Evolutionary conservation across 1,140 invertebrate genomes (phyloP), one percentile per base, ranked within the genome.

Genomic region (Papilio glaucus): DNA sequence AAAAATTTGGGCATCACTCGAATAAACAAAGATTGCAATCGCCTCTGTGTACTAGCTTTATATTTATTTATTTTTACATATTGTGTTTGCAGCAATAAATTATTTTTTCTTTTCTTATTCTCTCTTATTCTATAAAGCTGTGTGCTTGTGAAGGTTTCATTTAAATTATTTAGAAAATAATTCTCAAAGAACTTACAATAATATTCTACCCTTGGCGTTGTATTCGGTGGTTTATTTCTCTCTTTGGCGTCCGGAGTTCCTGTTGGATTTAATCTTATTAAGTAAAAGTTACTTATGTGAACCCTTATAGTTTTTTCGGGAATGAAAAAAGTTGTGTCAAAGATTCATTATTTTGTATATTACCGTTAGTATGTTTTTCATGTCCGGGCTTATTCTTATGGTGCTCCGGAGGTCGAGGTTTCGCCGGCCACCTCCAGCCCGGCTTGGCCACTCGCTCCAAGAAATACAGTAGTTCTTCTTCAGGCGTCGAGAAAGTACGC

Each of bases 381-480:
- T 92, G 90, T 13, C 83, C 85, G 13, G 63, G 78, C 33, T 92
- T 92, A 42, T 89, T 91, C 74, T 91, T 92, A 68, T 93, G 91
- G 75, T 94, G 93, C 77, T 94, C 94, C 21, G 94, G 94, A 39
- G 94, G 94, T 45, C 93, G 93, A 26, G 94, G 94, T 93, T 95
- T 96, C 77, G 94, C 93, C 72, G 95, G 94, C 96, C 96, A 97
- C 69, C 95, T 95, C 96, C 96, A 97, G 69, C 95, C 95, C 39
- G 96, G 95, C 80, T 95, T 94, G 74, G 95, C 95, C 79, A 97
- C 96, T 81, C 95, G 94, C 74, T 95, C 94, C 80, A 98, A 87
- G 91, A 97, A 98, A 84, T 97, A 96, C 24, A 96, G 81, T 57
- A 98, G 85, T 83, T 96, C 95, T 38, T 95, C 95, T 89, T 97